These are phyloP conservation scores for Drosophila fuyamai DNA, from an alignment of 1,140 invertebrate species.

Conservation along the genomic window DNA sequence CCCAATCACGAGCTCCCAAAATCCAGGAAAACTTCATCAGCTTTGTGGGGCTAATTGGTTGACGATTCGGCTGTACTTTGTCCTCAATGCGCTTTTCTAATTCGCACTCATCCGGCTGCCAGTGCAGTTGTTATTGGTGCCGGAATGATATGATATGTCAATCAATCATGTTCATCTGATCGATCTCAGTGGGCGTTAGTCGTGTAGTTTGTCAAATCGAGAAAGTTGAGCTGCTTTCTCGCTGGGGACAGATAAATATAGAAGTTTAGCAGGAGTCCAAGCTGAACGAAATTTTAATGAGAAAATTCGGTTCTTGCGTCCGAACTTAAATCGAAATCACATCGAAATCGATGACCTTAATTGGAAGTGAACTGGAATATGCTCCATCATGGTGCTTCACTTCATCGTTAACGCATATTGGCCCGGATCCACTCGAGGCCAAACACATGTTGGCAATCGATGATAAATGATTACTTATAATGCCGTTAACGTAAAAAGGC, in stretches of 20 bases:
- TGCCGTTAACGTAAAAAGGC: constrained; percentile 56
- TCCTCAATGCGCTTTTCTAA: constrained; percentile 59
- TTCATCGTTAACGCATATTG: constrained; percentile 48
- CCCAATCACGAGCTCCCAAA: constrained; percentile 25
- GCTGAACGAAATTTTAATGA: constrained; percentile 24
- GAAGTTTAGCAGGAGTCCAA: neutral
- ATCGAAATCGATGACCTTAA: constrained; percentile 24
- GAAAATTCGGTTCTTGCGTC: constrained; percentile 4
- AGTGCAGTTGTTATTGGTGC: constrained; percentile 10
- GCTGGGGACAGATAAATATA: constrained; percentile 40
- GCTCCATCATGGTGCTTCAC: constrained; percentile 41
- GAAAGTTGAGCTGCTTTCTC: constrained; percentile 27
- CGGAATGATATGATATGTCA: constrained; percentile 62
- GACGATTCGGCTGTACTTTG: constrained; percentile 27
- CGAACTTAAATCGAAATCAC: constrained; percentile 35
- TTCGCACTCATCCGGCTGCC: constrained; percentile 52
- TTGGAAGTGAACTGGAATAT: constrained; percentile 37
- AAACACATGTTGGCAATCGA: constrained; percentile 72
- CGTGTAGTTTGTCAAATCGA: constrained; percentile 50
- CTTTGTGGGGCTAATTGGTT: constrained; percentile 50
- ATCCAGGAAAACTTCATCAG: constrained; percentile 30
- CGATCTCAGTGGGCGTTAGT: constrained; percentile 51
- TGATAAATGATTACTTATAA: constrained; percentile 74
- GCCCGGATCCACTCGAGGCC: constrained; percentile 56
- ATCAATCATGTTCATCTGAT: constrained; percentile 70